Evolutionary conservation across 2,113 vertebrate species (phyloP).

Genomic region (Ammospiza caudacuta): DNA sequence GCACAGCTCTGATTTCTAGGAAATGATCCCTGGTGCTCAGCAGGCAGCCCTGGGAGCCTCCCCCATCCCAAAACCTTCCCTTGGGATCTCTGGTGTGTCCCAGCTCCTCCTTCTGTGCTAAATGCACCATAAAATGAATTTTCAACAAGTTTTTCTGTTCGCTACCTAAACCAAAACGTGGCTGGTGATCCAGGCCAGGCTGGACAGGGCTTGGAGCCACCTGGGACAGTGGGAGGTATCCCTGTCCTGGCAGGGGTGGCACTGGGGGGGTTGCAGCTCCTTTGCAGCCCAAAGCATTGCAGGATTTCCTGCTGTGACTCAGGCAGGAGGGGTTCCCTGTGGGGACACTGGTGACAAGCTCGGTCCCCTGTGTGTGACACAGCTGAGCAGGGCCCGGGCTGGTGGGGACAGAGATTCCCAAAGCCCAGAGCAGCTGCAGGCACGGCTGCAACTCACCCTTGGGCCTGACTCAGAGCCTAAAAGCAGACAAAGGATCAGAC

Average conservation of each 20-base stretch:
- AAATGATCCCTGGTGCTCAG: not conserved
- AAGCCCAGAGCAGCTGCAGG: not conserved
- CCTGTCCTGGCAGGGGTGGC: not conserved
- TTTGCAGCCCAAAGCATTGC: not conserved
- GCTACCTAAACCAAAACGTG: accelerated
- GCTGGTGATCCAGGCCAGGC: accelerated
- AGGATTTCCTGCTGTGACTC: not conserved
- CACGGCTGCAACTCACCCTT: not conserved
- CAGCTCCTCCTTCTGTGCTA: not conserved
- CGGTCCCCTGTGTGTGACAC: accelerated
- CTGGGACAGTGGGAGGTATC: not conserved
- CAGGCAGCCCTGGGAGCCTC: not conserved
- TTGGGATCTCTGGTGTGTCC: accelerated
- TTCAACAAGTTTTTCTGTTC: not conserved
- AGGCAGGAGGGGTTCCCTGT: not conserved
- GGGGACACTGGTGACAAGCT: not conserved
- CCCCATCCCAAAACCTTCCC: accelerated
- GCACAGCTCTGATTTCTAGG: not conserved
- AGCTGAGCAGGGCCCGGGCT: accelerated
- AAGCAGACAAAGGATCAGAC: not conserved
- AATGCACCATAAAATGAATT: accelerated
- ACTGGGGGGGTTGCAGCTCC: not conserved
- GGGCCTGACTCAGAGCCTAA: not conserved
- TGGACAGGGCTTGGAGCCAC: not conserved
- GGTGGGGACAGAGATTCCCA: not conserved